These are phyloP conservation scores for Accipiter cooperii DNA, from an alignment of 2,113 vertebrate species.

Conservation along the genomic window DNA sequence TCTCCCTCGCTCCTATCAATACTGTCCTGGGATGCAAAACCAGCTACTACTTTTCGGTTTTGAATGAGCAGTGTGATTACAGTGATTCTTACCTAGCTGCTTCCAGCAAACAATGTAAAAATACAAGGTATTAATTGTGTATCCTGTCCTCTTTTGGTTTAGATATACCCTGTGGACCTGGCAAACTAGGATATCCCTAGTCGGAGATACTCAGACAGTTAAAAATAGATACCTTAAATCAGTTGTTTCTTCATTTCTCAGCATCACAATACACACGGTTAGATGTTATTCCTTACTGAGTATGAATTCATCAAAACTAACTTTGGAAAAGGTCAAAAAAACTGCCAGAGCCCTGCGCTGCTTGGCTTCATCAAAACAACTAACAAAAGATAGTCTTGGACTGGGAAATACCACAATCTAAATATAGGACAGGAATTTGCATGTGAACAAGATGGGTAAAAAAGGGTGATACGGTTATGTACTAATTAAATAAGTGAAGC, in stretches of 20 bases:
- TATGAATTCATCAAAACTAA: background rate
- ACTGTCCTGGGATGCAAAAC: constrained; percentile 51
- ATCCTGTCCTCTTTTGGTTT: constrained; percentile 65
- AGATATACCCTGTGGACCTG: constrained; percentile 65
- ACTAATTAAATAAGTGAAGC: background rate
- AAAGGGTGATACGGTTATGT: background rate
- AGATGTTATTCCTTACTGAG: background rate
- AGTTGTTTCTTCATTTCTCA: background rate
- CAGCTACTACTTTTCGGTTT: background rate
- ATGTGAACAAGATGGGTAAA: background rate
- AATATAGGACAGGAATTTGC: background rate
- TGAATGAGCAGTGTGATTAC: background rate
- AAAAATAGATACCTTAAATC: background rate
- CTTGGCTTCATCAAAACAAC: background rate
- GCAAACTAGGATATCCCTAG: constrained; percentile 65
- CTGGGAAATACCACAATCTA: background rate
- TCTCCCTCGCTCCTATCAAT: constrained; percentile 32
- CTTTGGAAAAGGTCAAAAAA: background rate
- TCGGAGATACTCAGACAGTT: background rate
- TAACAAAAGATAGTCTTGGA: background rate
- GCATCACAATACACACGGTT: background rate
- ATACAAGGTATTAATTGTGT: background rate
- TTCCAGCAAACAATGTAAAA: background rate
- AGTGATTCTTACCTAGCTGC: background rate
- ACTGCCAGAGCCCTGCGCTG: accelerated